These are phyloP conservation scores for Australoheros facetus DNA, from an alignment of 2,797 vertebrate species.

Conservation along the genomic window DNA sequence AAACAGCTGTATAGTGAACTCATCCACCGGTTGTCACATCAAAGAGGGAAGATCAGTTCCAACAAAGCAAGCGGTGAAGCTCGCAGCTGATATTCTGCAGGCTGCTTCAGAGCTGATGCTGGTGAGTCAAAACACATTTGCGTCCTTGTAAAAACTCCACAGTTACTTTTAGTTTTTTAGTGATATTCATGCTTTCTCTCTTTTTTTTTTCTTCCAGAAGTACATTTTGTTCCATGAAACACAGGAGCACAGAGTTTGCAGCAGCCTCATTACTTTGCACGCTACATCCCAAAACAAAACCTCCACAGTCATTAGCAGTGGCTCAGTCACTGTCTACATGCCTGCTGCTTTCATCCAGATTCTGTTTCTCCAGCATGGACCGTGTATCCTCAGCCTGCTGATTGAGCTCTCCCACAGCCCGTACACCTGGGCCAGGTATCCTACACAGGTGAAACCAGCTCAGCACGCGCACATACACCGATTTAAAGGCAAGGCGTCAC, in stretches of 20 bases:
- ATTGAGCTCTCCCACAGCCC: slow-evolving; percentile 70
- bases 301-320: slow-evolving; percentile 57
- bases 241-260: slow-evolving; percentile 62
- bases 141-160: not conserved
- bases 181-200: not conserved
- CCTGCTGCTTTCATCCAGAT: slow-evolving; percentile 59
- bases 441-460: slow-evolving; percentile 61
- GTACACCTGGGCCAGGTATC: slow-evolving; percentile 42
- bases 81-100: slow-evolving; percentile 69
- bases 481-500: not conserved
- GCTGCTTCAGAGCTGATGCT: slow-evolving; percentile 73
- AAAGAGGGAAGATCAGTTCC: slow-evolving; percentile 5
- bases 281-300: slow-evolving; percentile 48
- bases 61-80: slow-evolving; percentile 19
- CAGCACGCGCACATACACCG: not conserved
- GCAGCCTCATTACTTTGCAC: slow-evolving; percentile 60
- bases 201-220: slow-evolving; percentile 62
- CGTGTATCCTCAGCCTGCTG: slow-evolving; percentile 76
- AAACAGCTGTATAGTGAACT: not conserved
- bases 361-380: slow-evolving; percentile 26
- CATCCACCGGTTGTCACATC: not conserved
- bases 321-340: slow-evolving; percentile 66
- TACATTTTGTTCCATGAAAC: slow-evolving; percentile 52
- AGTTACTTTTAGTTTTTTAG: not conserved
- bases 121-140: slow-evolving; percentile 71